phyloP scores from a whole-genome alignment of 2,113 vertebrate species.

The Buteo buteo region DNA sequence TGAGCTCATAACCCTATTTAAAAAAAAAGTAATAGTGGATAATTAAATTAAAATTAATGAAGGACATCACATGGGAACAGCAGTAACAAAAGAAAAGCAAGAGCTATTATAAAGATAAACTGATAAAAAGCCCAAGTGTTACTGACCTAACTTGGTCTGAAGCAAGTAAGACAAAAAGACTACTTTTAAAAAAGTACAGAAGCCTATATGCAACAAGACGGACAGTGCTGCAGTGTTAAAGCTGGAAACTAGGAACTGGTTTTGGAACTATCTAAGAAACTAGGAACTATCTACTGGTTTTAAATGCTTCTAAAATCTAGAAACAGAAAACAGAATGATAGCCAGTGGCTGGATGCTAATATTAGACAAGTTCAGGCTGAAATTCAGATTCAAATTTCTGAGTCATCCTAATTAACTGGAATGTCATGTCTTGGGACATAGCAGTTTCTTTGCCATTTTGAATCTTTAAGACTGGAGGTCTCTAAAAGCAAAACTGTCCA shows the following conservation, averaged over 20 bases:
- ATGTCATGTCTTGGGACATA: background rate
- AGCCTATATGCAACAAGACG: background rate
- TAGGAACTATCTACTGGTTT: background rate
- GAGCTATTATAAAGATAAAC: background rate
- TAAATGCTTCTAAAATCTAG: background rate
- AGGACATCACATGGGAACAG: background rate
- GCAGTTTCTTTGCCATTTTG: background rate
- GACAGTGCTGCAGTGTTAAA: background rate
- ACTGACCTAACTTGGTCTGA: background rate
- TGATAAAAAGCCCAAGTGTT: background rate
- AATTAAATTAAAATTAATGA: background rate
- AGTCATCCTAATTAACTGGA: background rate
- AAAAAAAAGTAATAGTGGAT: background rate
- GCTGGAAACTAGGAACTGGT: background rate
- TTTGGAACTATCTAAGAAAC: background rate
- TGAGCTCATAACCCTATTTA: background rate
- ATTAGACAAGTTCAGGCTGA: background rate
- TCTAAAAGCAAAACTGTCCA: background rate
- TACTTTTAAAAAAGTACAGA: background rate
- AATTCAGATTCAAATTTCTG: background rate
- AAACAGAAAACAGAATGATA: background rate
- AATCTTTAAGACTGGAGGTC: background rate
- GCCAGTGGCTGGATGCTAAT: background rate
- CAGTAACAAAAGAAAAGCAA: background rate
- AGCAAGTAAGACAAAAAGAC: background rate